These are phyloP conservation scores for Napeogenes sylphis DNA, from an alignment of 2,888 invertebrate species.

Conservation along the genomic window DNA sequence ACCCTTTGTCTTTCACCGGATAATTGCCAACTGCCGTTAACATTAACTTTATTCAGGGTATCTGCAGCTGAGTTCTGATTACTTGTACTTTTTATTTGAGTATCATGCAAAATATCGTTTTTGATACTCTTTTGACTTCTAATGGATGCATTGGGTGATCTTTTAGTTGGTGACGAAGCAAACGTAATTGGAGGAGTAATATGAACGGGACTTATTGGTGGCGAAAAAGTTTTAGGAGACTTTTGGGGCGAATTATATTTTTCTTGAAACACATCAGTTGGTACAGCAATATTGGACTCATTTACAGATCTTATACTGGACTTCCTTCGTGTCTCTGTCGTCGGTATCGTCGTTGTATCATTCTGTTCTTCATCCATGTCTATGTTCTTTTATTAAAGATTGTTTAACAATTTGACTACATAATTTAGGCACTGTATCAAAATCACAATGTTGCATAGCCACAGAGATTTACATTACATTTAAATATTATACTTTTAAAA, in stretches of 20 bases:
- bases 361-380: constrained; percentile 33
- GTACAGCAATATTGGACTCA: constrained; percentile 9
- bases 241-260: constrained; percentile 4
- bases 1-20: background rate
- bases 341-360: constrained; percentile 19
- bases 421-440: constrained; percentile 20
- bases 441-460: background rate
- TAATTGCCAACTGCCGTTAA: too few relatives aligned
- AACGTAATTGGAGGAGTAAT: constrained; percentile 9
- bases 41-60: too few relatives aligned
- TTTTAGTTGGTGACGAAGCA: constrained; percentile 19
- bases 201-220: constrained; percentile 11
- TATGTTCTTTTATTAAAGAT: constrained; percentile 13
- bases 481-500: constrained; percentile 7
- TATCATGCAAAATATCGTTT: background rate
- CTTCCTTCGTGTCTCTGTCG: constrained; percentile 19
- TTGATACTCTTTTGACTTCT: constrained; percentile 19
- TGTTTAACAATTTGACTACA: constrained; percentile 24
- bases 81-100: too few relatives aligned
- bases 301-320: constrained; percentile 29
- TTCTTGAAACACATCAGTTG: constrained; percentile 6
- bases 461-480: constrained; percentile 1
- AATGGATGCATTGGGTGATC: constrained; percentile 23
- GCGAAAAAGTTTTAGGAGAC: constrained; percentile 14
- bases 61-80: too few relatives aligned